Conservation (phyloP, 2,888 invertebrate species). For the Melanophora roralis region DNA sequence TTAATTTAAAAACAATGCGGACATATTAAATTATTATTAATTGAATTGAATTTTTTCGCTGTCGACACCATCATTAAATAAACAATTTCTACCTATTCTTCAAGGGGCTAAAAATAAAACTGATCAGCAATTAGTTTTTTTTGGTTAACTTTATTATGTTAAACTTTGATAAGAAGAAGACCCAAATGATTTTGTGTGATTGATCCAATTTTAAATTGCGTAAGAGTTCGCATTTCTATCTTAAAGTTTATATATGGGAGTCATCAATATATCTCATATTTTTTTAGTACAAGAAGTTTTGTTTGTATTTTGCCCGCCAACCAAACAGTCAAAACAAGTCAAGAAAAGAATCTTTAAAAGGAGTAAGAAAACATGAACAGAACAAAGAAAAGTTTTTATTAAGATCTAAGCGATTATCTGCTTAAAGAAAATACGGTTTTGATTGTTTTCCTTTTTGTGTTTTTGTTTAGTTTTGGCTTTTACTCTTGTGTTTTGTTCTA, state of each 20-base stretch:
- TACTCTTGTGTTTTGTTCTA: not conserved
- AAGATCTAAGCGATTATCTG: slow-evolving; percentile 49
- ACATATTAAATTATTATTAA: too few relatives aligned
- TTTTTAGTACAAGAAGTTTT: not conserved
- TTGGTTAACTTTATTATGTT: too few relatives aligned
- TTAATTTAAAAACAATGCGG: too few relatives aligned
- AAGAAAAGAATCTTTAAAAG: not conserved
- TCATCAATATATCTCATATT: not conserved
- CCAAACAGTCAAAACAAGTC: slow-evolving; percentile 27
- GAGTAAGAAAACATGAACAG: slow-evolving; percentile 6
- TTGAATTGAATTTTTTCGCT: too few relatives aligned
- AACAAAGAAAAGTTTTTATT: slow-evolving; percentile 50
- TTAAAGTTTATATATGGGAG: not conserved
- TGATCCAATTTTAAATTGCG: not conserved
- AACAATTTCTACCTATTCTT: too few relatives aligned
- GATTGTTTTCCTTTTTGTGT: not conserved
- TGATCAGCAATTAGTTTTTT: too few relatives aligned
- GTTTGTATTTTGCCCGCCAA: slow-evolving; percentile 8
- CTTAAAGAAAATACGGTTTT: slow-evolving; percentile 27
- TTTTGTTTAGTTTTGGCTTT: not conserved
- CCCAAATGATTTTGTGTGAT: too few relatives aligned
- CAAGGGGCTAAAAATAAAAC: too few relatives aligned
- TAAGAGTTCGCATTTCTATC: not conserved
- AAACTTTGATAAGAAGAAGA: too few relatives aligned
- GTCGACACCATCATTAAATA: too few relatives aligned